phyloP scores from a whole-genome alignment of 2,888 invertebrate genomes.

The Deilephila elpenor region DNA sequence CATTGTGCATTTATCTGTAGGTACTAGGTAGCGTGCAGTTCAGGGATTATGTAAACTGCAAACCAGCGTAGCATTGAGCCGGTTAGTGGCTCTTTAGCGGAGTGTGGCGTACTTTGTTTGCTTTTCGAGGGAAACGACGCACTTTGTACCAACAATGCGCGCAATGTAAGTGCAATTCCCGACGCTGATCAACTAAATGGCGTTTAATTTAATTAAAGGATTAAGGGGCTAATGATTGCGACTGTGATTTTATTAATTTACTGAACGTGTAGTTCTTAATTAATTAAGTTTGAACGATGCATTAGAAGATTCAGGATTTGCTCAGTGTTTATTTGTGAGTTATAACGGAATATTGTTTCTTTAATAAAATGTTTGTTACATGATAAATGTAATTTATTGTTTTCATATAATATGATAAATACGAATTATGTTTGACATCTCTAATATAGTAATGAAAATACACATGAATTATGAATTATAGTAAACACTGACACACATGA shows the following conservation, averaged over 20 bases:
- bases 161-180: constrained; percentile 12
- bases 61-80: constrained; percentile 42
- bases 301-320: background rate
- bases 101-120: constrained; percentile 43
- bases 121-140: constrained; percentile 37
- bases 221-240: background rate
- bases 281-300: too few relatives aligned
- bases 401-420: too few relatives aligned
- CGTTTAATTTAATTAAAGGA: constrained; percentile 17
- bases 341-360: too few relatives aligned
- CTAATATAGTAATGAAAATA: too few relatives aligned
- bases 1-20: constrained; percentile 28
- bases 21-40: constrained; percentile 35
- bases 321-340: too few relatives aligned
- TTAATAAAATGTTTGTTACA: too few relatives aligned
- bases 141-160: constrained; percentile 16
- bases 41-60: constrained; percentile 55
- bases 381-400: too few relatives aligned
- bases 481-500: too few relatives aligned
- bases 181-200: constrained; percentile 9
- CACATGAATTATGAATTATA: too few relatives aligned
- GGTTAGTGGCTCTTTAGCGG: constrained; percentile 52
- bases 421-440: too few relatives aligned
- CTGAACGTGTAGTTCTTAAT: background rate
- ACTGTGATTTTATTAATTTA: background rate